Evolutionary conservation across 2,113 vertebrate genomes (phyloP), one percentile per base, ranked within the genome.

Genomic region (Tenrec ecaudatus): DNA sequence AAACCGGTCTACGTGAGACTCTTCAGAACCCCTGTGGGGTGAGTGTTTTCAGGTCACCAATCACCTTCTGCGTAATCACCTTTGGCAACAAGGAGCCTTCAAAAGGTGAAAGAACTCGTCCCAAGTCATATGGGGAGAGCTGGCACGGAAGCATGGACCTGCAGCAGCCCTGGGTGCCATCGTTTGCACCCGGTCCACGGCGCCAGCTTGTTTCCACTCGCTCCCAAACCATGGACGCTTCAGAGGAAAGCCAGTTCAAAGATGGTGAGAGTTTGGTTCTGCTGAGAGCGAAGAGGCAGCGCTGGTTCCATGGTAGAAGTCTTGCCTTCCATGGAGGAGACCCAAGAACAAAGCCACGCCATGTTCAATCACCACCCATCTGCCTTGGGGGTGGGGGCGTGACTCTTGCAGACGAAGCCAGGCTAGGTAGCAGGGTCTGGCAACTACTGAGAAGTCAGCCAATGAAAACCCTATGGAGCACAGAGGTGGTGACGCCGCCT

Each of bases 101-200:
- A n/a, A 27, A 71, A 83, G 27, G 88, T 31, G 43, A 82, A 90
- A 47, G 36, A 53, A 62, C 14, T 47, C 75, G 9, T 38, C n/a
- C 15, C n/a, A 47, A 23, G 25, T 40, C 88, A 84, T n/a, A 9
- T 3, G 29, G 38, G 14, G 20, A 73, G 64, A 75, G 12, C 14
- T 3, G 62, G 73, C 36, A 40, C 4, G 33, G 53, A 57, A 16
- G 0, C 20, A 0, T 5, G 29, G 73, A 66, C 0, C 0, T 0
- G 8, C 31, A 22, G 60, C 36, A 22, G 60, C 36, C 12, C 16
- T 53, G 66, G 68, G 38, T 14, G 4, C 14, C 2, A 11, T 22
- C 25, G 20, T 12, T 58, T n/a, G 25, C 40, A 20, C 68, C 69
- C 36, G 31, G 12, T 2, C 25, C 23, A 3, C 9, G 2, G 53